Conservation (phyloP, 2,888 invertebrate species). For the Sepioteuthis lessoniana region DNA sequence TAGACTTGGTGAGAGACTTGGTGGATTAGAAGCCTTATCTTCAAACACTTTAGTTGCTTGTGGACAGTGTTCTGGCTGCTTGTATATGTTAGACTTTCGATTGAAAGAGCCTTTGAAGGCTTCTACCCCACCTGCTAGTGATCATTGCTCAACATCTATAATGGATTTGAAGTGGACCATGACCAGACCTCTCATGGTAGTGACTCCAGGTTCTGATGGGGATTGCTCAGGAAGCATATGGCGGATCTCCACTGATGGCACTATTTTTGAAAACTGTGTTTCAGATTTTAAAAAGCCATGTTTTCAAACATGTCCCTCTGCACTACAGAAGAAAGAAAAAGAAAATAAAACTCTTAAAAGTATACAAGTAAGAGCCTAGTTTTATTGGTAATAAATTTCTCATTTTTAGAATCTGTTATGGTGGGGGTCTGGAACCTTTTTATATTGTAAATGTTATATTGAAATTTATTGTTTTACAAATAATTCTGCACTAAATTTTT, state of each 20-base stretch:
- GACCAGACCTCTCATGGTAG: background rate
- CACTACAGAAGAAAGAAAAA: background rate
- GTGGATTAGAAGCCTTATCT: background rate
- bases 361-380: background rate
- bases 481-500: no score
- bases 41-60: background rate
- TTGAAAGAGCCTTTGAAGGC: background rate
- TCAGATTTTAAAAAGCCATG: slow-evolving; percentile 1
- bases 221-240: background rate
- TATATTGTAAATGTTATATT: no score
- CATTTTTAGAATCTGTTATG: background rate
- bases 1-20: background rate
- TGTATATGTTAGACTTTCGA: background rate
- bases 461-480: no score
- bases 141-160: background rate
- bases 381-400: background rate
- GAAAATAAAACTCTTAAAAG: background rate
- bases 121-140: background rate
- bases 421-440: no score
- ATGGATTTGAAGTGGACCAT: background rate
- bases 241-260: background rate
- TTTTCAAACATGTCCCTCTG: background rate
- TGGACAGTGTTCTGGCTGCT: background rate
- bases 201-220: background rate
- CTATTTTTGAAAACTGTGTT: background rate